Conservation (phyloP, 2,888 invertebrate genomes). For the Orchestes rusci region DNA sequence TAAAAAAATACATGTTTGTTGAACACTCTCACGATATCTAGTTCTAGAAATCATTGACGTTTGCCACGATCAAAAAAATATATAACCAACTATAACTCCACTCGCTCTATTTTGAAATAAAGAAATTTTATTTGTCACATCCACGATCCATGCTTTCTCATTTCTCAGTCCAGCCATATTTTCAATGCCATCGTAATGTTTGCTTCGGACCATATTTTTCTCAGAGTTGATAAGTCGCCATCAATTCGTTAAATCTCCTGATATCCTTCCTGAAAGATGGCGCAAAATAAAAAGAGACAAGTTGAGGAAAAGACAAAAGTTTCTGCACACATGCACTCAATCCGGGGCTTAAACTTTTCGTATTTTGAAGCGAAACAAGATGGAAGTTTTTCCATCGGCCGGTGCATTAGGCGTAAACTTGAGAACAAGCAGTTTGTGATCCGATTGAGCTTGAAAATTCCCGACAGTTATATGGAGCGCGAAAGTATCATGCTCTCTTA, state of each 20-base stretch:
- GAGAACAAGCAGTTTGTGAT: conserved; percentile 19
- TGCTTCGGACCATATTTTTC: conserved; percentile 15
- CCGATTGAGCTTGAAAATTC: conserved; percentile 10
- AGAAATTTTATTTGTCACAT: too few relatives aligned
- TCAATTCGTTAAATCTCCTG: conserved; percentile 26
- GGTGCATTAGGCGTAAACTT: conserved; percentile 29
- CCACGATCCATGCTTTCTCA: too few relatives aligned
- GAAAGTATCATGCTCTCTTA: conserved; percentile 2
- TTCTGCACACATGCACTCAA: conserved; percentile 30
- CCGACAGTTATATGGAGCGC: conserved; percentile 11
- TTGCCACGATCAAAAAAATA: too few relatives aligned
- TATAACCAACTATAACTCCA: too few relatives aligned
- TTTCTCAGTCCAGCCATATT: too few relatives aligned
- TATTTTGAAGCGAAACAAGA: conserved; percentile 23
- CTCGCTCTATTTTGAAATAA: too few relatives aligned
- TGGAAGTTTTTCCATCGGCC: conserved; percentile 31
- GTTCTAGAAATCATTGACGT: too few relatives aligned
- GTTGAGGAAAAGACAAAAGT: conserved; percentile 30
- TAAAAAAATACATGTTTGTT: too few relatives aligned
- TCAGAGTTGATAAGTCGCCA: conserved; percentile 33
- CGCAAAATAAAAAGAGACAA: conserved; percentile 11
- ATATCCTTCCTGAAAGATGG: conserved; percentile 25
- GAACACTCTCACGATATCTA: too few relatives aligned
- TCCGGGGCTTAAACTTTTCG: conserved; percentile 23
- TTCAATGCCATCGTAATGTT: too few relatives aligned